Percentiles rank a stretch among this genome's conserved stretches.
These are phyloP conservation scores for Dasypus novemcinctus DNA, from an alignment of 2,113 vertebrate species.

Conservation along the genomic window DNA sequence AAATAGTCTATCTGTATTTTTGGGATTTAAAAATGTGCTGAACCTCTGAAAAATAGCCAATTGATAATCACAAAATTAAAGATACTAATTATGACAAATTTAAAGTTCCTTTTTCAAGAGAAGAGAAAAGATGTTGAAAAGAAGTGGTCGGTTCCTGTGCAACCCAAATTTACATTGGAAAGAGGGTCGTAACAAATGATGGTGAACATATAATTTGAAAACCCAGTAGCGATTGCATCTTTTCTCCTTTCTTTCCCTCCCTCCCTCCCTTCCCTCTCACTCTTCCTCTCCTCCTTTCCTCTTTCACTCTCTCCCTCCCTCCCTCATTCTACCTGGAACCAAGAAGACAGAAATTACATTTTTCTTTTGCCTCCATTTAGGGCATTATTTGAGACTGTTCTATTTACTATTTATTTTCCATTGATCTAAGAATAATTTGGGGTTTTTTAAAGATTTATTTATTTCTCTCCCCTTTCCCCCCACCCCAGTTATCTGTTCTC, in stretches of 20 bases:
- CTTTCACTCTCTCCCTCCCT: not conserved
- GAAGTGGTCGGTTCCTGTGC: not conserved
- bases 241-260: not conserved
- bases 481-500: too few relatives aligned
- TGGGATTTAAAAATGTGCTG: too few relatives aligned
- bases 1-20: too few relatives aligned
- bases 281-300: not conserved
- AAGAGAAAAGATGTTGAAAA: conserved; percentile 24
- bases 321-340: not conserved
- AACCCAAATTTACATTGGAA: conserved; percentile 39
- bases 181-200: not conserved
- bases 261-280: not conserved
- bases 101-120: conserved; percentile 7
- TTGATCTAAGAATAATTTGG: conserved; percentile 33
- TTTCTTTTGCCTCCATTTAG: not conserved
- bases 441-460: too few relatives aligned
- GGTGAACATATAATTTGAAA: not conserved
- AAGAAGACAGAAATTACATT: not conserved
- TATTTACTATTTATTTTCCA: too few relatives aligned
- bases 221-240: not conserved
- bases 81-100: not conserved
- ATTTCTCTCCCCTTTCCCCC: too few relatives aligned
- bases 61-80: too few relatives aligned
- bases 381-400: conserved; percentile 25
- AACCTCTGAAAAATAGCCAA: too few relatives aligned